Conservation (phyloP, 92 coral and sea anemone species). For the Siderastrea radians region DNA sequence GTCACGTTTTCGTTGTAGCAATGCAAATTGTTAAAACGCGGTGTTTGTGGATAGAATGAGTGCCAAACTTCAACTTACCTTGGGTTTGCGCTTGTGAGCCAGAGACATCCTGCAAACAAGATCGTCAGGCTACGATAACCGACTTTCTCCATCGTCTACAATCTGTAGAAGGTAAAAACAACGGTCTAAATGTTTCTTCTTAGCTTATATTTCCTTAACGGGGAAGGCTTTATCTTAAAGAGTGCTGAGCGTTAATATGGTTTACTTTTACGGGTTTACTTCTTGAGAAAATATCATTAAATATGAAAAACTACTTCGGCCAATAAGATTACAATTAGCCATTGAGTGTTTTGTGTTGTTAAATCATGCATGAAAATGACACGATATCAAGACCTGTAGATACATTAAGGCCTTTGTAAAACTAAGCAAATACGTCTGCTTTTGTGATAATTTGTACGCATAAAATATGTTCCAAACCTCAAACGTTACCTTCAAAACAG, state of each 20-base stretch:
- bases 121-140: background rate
- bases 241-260: background rate
- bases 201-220: background rate
- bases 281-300: background rate
- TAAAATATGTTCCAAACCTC: background rate
- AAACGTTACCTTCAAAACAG: background rate
- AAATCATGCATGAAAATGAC: background rate
- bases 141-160: background rate
- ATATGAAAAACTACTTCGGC: background rate
- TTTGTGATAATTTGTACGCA: background rate
- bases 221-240: background rate
- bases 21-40: no score
- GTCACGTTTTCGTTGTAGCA: no score
- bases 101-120: background rate
- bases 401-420: background rate
- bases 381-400: background rate
- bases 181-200: background rate
- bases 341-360: background rate
- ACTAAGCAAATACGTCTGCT: background rate
- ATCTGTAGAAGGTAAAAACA: background rate
- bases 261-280: background rate
- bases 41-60: no score
- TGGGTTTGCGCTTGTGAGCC: background rate
- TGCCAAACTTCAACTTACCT: slow-evolving; percentile 3
- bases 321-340: background rate